These are phyloP conservation scores for Nymphicus hollandicus DNA, from an alignment of 2,113 vertebrate genomes.

Conservation along the genomic window DNA sequence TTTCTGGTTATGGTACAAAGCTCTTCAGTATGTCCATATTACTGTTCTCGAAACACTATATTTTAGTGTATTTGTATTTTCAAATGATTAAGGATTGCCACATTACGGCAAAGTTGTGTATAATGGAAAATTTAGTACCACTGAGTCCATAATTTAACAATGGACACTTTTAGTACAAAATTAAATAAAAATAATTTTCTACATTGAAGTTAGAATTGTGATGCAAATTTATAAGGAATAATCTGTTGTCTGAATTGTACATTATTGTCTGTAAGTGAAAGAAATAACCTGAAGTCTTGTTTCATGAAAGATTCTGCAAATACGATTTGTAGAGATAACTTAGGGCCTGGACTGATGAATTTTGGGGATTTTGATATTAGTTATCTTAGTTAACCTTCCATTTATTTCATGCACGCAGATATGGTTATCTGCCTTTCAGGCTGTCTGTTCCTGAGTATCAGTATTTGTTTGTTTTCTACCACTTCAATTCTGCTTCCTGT, in stretches of 20 bases:
- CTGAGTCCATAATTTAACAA: not conserved
- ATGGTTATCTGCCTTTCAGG: not conserved
- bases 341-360: not conserved
- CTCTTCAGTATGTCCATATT: not conserved
- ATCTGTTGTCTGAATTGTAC: not conserved
- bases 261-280: not conserved
- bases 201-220: not conserved
- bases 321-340: not conserved
- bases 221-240: not conserved
- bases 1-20: constrained; percentile 1
- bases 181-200: constrained; percentile 29
- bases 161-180: not conserved
- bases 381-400: not conserved
- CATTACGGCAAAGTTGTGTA: not conserved
- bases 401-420: fast-evolving
- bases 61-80: constrained; percentile 28
- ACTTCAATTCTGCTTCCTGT: not conserved
- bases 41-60: not conserved
- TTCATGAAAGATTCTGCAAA: not conserved
- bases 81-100: not conserved
- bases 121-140: not conserved
- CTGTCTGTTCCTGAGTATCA: fast-evolving
- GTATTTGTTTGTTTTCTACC: not conserved
- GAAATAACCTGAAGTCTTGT: not conserved
- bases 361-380: not conserved